Conservation (phyloP, 2,797 vertebrate species). For the Acropternis orthonyx region DNA sequence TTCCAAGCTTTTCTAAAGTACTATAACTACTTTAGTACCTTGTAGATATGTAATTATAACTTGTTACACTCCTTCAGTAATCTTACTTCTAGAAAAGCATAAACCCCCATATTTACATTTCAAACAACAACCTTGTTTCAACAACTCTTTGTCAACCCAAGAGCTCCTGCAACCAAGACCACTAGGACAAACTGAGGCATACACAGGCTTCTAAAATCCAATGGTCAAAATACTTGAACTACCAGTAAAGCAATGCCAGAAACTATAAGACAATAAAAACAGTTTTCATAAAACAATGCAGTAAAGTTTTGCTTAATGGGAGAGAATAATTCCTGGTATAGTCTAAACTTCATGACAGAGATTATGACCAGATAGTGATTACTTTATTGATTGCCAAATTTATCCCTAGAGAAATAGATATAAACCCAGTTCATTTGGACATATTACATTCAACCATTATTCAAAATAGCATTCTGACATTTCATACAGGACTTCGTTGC, state of each 20-base stretch:
- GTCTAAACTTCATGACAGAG: background rate
- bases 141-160: slow-evolving; percentile 37
- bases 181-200: slow-evolving; percentile 23
- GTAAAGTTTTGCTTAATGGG: background rate
- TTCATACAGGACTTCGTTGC: background rate
- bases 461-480: background rate
- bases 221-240: slow-evolving; percentile 41
- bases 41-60: background rate
- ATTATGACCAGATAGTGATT: background rate
- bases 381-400: background rate
- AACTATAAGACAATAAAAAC: slow-evolving; percentile 7
- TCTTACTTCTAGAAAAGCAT: background rate
- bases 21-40: background rate
- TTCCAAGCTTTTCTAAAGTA: background rate
- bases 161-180: slow-evolving; percentile 10
- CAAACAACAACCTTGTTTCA: background rate
- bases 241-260: slow-evolving; percentile 31
- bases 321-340: slow-evolving; percentile 32
- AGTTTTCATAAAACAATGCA: slow-evolving; percentile 11
- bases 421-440: background rate
- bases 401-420: slow-evolving; percentile 2
- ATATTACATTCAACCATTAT: background rate
- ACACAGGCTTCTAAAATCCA: slow-evolving; percentile 27
- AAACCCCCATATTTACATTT: background rate
- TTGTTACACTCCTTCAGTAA: background rate